phyloP scores from a whole-genome alignment of 2,888 invertebrate species.

The Meiosimyza decipiens region DNA sequence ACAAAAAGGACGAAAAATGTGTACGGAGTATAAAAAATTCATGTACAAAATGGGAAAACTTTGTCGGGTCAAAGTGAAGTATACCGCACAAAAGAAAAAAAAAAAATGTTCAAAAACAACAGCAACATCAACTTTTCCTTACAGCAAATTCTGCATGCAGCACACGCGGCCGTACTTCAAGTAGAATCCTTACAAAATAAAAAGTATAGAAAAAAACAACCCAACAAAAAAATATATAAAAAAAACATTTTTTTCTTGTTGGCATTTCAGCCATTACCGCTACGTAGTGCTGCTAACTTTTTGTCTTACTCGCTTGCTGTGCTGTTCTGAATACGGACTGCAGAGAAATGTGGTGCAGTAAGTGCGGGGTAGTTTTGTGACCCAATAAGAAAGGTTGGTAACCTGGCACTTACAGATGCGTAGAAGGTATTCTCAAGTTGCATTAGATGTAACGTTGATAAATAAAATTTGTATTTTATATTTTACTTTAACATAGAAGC shows the following conservation, averaged over 20 bases:
- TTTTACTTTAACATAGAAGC: too few relatives aligned
- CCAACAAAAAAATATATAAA: constrained; percentile 2
- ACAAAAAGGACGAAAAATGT: neutral
- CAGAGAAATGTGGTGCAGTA: too few relatives aligned
- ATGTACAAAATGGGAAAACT: constrained; percentile 26
- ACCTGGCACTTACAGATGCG: too few relatives aligned
- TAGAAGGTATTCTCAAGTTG: too few relatives aligned
- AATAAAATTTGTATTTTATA: too few relatives aligned
- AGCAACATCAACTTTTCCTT: constrained; percentile 11
- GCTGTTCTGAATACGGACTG: too few relatives aligned
- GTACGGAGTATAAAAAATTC: constrained; percentile 13
- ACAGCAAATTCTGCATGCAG: constrained; percentile 19
- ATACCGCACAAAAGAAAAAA: neutral
- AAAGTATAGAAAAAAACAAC: constrained; percentile 12
- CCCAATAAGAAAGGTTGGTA: too few relatives aligned
- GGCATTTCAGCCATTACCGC: constrained; percentile 40
- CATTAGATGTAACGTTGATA: too few relatives aligned
- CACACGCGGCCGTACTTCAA: constrained; percentile 22
- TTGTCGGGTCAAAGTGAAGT: constrained; percentile 2
- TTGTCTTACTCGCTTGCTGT: neutral
- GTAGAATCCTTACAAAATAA: constrained; percentile 19
- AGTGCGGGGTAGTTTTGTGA: too few relatives aligned
- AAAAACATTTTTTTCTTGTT: constrained; percentile 20
- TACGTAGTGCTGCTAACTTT: constrained; percentile 38
- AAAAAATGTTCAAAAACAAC: neutral